Conservation (phyloP, 2,888 invertebrate species). For the Drosophila kuntzei region DNA sequence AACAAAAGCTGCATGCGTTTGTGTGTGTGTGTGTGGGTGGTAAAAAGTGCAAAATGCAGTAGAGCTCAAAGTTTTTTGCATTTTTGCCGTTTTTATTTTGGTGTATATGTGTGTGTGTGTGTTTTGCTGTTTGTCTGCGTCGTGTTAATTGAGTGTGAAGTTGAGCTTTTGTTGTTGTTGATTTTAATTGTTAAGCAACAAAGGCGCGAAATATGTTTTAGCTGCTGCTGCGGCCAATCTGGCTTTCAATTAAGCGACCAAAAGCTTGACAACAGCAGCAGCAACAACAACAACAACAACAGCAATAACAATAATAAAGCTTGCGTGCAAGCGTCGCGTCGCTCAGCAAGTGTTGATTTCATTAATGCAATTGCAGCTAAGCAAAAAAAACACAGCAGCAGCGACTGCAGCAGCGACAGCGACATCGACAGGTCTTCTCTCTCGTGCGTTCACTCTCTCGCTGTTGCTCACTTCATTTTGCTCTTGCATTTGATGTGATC, state of each 20-base stretch:
- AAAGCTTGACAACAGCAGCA: slow-evolving; percentile 38
- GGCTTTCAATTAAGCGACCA: slow-evolving; percentile 68
- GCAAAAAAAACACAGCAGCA: slow-evolving; percentile 37
- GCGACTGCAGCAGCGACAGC: slow-evolving; percentile 3
- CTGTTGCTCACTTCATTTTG: not conserved
- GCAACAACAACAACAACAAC: slow-evolving; percentile 15
- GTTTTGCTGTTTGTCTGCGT: slow-evolving; percentile 62
- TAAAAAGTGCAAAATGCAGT: slow-evolving; percentile 47
- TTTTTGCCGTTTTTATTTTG: slow-evolving; percentile 51
- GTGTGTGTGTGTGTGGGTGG: slow-evolving; percentile 33
- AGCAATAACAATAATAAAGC: slow-evolving; percentile 40
- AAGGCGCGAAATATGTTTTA: slow-evolving; percentile 80
- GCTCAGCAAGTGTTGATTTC: slow-evolving; percentile 73
- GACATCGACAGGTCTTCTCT: slow-evolving; percentile 41
- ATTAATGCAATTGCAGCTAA: slow-evolving; percentile 69
- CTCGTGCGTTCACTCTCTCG: slow-evolving; percentile 16
- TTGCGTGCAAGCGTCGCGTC: slow-evolving; percentile 67
- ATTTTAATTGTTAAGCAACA: slow-evolving; percentile 79
- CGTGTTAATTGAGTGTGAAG: slow-evolving; percentile 80
- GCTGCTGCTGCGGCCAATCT: slow-evolving; percentile 52
- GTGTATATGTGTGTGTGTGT: slow-evolving; percentile 17
- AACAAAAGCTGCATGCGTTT: slow-evolving; percentile 64
- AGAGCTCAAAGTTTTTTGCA: slow-evolving; percentile 55
- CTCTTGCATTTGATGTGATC: slow-evolving; percentile 52
- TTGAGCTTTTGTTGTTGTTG: slow-evolving; percentile 70